Evolutionary conservation across 2,888 invertebrate genomes (phyloP).

Genomic region (Cephus pygmeus): DNA sequence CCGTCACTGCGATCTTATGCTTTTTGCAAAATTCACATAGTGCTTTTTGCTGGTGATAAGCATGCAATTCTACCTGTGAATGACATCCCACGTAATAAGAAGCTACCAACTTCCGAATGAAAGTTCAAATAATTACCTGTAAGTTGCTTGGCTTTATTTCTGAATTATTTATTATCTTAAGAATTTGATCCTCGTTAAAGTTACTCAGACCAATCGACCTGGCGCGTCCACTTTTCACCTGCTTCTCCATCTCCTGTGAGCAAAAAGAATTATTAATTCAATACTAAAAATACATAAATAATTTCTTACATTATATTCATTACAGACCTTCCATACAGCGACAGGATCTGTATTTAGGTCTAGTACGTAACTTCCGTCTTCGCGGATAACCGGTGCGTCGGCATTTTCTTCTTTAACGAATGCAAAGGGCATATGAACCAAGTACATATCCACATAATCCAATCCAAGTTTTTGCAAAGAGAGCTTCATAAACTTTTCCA

Average conservation of each 20-base stretch:
- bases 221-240: constrained; percentile 73
- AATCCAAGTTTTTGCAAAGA: constrained; percentile 75
- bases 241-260: constrained; percentile 76
- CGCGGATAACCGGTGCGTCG: constrained; percentile 68
- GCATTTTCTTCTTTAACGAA: constrained; percentile 70
- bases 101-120: not conserved
- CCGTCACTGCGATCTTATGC: constrained; percentile 75
- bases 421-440: constrained; percentile 82
- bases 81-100: not conserved
- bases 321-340: constrained; percentile 77
- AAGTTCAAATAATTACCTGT: constrained; percentile 61
- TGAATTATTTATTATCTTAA: constrained; percentile 71
- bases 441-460: constrained; percentile 81
- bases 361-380: constrained; percentile 71
- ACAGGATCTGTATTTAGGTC: constrained; percentile 75
- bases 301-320: constrained; percentile 7
- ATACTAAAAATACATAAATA: not conserved
- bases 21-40: constrained; percentile 73
- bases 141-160: constrained; percentile 78
- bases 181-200: constrained; percentile 78
- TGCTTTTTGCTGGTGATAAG: constrained; percentile 78
- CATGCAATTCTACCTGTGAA: constrained; percentile 76
- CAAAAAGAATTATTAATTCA: not conserved
- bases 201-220: constrained; percentile 85
- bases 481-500: constrained; percentile 73